Conservation (phyloP, 2,888 invertebrate species). For the Epirrhoe tristata region DNA sequence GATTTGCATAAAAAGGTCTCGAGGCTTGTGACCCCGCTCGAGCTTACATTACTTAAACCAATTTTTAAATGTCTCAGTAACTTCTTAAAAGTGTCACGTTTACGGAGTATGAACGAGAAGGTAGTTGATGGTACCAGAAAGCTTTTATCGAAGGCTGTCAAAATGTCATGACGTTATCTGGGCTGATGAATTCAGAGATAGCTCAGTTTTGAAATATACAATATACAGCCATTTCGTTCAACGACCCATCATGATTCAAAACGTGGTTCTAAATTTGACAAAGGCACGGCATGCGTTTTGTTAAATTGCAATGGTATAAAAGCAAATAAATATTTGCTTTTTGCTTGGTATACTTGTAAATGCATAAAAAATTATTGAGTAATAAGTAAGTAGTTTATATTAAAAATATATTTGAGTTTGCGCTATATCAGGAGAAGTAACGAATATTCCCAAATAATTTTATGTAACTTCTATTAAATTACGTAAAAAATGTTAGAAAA, state of each 20-base stretch:
- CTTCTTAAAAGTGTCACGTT: conserved; percentile 59
- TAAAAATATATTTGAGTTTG: neutral
- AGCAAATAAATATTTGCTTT: neutral
- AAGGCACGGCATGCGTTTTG: conserved; percentile 23
- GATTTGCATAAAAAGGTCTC: conserved; percentile 82
- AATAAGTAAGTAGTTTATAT: neutral
- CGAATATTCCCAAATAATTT: neutral
- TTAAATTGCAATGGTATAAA: conserved; percentile 5
- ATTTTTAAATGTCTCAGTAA: conserved; percentile 66
- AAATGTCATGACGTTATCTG: conserved; percentile 14
- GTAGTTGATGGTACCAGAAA: conserved; percentile 28
- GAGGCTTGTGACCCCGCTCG: conserved; percentile 55
- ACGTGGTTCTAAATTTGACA: conserved; percentile 27
- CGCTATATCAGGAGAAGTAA: neutral
- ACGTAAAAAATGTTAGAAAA: too few species aligned
- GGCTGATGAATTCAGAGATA: conserved; percentile 12
- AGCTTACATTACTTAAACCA: conserved; percentile 63
- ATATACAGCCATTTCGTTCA: conserved; percentile 12
- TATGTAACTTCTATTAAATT: neutral
- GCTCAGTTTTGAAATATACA: conserved; percentile 11
- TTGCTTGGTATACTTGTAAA: too few species aligned
- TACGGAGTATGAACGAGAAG: conserved; percentile 49
- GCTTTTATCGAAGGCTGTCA: conserved; percentile 19
- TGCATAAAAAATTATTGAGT: too few species aligned
- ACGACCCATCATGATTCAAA: conserved; percentile 19